Percentiles rank a stretch among this genome's conserved stretches.
These are phyloP conservation scores for Microctonus hyperodae DNA, from an alignment of 2,888 invertebrate genomes.

Conservation along the genomic window DNA sequence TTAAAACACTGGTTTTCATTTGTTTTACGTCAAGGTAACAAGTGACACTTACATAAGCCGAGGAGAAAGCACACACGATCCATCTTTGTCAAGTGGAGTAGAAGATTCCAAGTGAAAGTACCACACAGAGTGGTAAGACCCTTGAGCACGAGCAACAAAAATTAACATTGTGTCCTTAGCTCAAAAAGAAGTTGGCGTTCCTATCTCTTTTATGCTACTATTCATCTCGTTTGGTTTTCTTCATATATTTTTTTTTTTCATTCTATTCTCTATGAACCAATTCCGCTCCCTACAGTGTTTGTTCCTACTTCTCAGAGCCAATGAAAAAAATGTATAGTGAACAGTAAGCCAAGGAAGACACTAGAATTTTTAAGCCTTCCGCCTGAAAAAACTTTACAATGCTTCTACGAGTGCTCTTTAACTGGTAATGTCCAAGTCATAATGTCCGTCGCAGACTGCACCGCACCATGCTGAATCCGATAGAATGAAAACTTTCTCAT, in stretches of 20 bases:
- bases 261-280: neutral
- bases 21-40: neutral
- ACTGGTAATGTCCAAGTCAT: constrained; percentile 37
- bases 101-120: constrained; percentile 17
- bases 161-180: constrained; percentile 28
- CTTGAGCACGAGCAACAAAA: constrained; percentile 24
- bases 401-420: constrained; percentile 36
- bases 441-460: constrained; percentile 28
- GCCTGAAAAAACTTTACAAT: constrained; percentile 50
- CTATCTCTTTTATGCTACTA: neutral
- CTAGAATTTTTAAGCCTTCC: constrained; percentile 52
- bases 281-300: constrained; percentile 11
- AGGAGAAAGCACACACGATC: constrained; percentile 14
- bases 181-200: constrained; percentile 13
- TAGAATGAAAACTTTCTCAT: constrained; percentile 32
- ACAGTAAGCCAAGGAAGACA: constrained; percentile 32
- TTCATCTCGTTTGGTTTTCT: constrained; percentile 13
- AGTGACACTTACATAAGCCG: neutral
- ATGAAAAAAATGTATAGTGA: constrained; percentile 33
- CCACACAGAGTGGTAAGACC: neutral
- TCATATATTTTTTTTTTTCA: constrained; percentile 22
- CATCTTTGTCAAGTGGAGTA: constrained; percentile 9
- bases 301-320: neutral
- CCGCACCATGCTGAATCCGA: constrained; percentile 27
- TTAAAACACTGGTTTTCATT: constrained; percentile 6